Base-by-base conservation (phyloP, 2,113 vertebrate species). In the Balaeniceps rex region DNA sequence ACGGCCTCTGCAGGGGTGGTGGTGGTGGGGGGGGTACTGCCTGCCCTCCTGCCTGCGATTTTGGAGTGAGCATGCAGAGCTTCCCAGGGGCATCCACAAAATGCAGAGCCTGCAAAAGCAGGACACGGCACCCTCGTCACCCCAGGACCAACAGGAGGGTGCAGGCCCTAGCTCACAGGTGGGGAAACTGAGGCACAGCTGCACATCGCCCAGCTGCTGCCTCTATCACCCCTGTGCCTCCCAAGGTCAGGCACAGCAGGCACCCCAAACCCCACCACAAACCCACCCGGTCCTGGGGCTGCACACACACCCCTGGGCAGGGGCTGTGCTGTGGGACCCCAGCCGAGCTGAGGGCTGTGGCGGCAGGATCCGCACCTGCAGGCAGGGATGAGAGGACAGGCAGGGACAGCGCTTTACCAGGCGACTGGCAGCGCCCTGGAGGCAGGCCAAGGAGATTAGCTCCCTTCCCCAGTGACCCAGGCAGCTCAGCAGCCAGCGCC, bases 91-190 rank as follows among this genome's bases (percentile, higher is more conserved):
- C 31, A 69, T 14, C 40, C 40, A 34, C 36, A 78, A 75, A 88
- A 7, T 4, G 14, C 23, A 55, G 21, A 86, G 44, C 10, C 38
- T 76, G 18, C 47, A 85, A 69, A 86, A 72, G 34, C 33, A 77
- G 31, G 36, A 69, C 38, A 36, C 1, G 34, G 63, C 71, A 66
- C 9, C 9, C 34, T 52, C 2, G 0, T 42, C 42, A 33, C 16
- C 11, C 22, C 1, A 1, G 22, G 47, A 69, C 36, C 3, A 6
- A 29, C 0, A 1, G 38, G 25, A 69, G 4, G 22, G 28, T 1
- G 3, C 58, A 74, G 31, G 36, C 8, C 26, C 28, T 46, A 83
- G 47, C 40, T 13, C 2, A 52, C 26, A 69, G 13, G 7, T 46
- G 34, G 51, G 64, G 83, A 96, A 96, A 96, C 65, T 66, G 80